Base-by-base conservation (phyloP, 2,113 vertebrate species). In the Rostratula benghalensis region DNA sequence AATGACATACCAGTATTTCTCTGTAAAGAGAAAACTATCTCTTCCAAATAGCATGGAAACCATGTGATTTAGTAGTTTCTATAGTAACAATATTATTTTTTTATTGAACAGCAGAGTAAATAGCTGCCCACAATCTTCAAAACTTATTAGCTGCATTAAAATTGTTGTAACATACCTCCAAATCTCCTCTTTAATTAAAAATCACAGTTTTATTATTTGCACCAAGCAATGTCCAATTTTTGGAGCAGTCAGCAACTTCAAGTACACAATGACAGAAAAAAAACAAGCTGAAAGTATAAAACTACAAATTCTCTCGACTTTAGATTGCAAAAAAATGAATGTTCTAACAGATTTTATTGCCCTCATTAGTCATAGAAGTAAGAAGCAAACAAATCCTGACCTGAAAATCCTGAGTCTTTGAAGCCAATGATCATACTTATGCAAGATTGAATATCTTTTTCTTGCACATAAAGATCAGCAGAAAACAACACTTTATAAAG, bases 31-130 rank as follows among this genome's bases (percentile, higher is more conserved):
- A 95, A 87, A 80, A 85, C 53, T 60, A 20, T 78, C 81, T 96
- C 57, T 94, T 86, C 81, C 79, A 96, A 84, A 92, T 35, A 93
- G 30, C 63, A 87, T 4, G 33, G 41, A 89, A 93, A 95, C 35
- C 73, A 90, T 87, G 46, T 84, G 64, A 97, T 93, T 96, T 95
- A 68, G 59, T 93, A 56, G 97, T 98, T 98, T 87, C 95, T 96
- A 97, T 97, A 83, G 97, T 93, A 95, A 97, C 95, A 56, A 22
- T 22, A 13, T 83, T 74, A n/a, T 89, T 63, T 97, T 97, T 93
- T 95, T 77, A 91, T 93, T 94, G 74, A 97, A 84, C 45, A 71
- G 69, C 84, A 89, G 67, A 97, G 86, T 93, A 97, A 98, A 97
- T 96, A 98, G 39, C 78, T 94, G 53, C 93, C 89, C n/a, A 80